Conservation (phyloP, 2,888 invertebrate species). For the Noctua comes region DNA sequence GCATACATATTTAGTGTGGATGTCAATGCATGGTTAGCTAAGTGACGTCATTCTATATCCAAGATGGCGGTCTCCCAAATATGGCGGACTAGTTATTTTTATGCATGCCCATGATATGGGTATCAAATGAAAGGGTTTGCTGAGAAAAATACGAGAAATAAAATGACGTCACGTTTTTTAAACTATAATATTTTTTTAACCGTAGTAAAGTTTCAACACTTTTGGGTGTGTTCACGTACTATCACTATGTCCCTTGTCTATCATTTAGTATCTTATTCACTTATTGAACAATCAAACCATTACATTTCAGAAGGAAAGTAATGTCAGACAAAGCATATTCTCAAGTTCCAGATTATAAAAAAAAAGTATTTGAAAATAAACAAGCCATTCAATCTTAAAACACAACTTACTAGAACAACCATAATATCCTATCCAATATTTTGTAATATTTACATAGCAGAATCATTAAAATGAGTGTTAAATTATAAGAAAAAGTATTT, state of each 20-base stretch:
- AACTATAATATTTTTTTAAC: background rate
- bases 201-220: background rate
- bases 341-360: no score
- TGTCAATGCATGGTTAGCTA: background rate
- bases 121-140: background rate
- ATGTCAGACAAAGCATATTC: background rate
- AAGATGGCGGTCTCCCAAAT: background rate
- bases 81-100: background rate
- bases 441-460: slow-evolving; percentile 49
- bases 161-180: no score
- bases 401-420: slow-evolving; percentile 14
- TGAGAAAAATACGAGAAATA: background rate
- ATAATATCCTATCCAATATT: slow-evolving; percentile 30
- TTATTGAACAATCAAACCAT: background rate
- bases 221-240: background rate
- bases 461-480: slow-evolving; percentile 54
- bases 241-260: background rate
- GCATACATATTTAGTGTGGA: background rate
- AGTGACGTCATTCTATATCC: background rate
- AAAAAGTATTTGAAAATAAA: background rate
- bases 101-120: background rate
- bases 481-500: no score
- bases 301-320: background rate
- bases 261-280: background rate
- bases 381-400: background rate